Conservation (phyloP, 2,797 vertebrate species). For the Urosaurus nigricauda region DNA sequence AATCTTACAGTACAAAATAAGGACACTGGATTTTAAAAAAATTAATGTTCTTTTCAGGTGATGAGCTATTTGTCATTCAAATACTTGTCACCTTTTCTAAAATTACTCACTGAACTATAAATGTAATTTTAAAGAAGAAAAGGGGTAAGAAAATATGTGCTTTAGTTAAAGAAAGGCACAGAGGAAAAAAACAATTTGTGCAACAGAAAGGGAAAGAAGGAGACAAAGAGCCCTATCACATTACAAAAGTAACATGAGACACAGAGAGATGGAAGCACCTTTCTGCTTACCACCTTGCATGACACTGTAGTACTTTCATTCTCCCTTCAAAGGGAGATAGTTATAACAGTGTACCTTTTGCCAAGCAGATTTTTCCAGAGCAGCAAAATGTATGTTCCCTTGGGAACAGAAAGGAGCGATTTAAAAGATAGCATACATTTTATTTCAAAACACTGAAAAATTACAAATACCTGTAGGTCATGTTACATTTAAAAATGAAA, state of each 20-base stretch:
- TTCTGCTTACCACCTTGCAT: no score
- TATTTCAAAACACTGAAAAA: constrained; percentile 58
- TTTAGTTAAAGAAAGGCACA: background rate
- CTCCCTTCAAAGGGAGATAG: no score
- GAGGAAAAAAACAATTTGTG: background rate
- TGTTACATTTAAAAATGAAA: constrained; percentile 59
- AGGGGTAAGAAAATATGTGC: background rate
- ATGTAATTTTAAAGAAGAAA: background rate
- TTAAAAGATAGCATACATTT: constrained; percentile 74
- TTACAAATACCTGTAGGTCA: constrained; percentile 54
- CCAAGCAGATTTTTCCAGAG: no score
- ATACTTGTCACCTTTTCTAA: background rate
- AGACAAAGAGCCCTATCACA: background rate
- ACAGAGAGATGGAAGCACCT: no score
- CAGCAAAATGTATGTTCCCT: no score
- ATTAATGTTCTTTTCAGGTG: background rate
- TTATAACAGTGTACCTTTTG: no score
- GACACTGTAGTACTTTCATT: no score
- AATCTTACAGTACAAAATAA: background rate
- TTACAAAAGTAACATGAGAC: no score
- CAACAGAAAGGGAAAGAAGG: background rate
- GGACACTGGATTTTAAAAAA: background rate
- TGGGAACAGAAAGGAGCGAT: constrained; percentile 33
- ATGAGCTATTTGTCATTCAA: background rate
- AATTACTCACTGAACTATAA: background rate